Evolutionary conservation across 2,797 vertebrate species (phyloP).

Genomic region (Artibeus jamaicensis): DNA sequence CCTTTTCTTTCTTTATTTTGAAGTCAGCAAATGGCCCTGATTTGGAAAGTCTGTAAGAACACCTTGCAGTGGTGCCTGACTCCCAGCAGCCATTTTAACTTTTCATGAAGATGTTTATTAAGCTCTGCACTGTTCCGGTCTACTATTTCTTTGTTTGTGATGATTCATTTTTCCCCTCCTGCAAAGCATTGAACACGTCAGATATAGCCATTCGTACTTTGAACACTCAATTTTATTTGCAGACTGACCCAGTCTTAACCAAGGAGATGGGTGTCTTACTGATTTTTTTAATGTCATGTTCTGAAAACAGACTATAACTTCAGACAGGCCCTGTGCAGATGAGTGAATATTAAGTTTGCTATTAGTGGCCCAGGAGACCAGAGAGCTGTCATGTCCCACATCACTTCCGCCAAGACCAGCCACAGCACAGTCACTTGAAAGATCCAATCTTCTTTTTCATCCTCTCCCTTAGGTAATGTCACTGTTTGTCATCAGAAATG

Average conservation of each 20-base stretch:
- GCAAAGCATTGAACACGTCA: conserved; percentile 42
- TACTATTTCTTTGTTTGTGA: conserved; percentile 56
- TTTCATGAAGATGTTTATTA: conserved; percentile 76
- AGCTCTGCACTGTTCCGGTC: conserved; percentile 27
- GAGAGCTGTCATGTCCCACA: background rate
- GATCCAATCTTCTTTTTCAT: background rate
- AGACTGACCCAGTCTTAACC: background rate
- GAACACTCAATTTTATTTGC: background rate
- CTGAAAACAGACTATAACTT: background rate
- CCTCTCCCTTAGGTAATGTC: background rate
- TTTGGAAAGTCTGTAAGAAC: conserved; percentile 44
- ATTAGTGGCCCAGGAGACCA: background rate
- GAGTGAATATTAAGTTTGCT: background rate
- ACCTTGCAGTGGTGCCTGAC: background rate
- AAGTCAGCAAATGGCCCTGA: conserved; percentile 63
- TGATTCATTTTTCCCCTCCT: conserved; percentile 44
- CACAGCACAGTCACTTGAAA: background rate
- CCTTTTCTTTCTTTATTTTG: conserved; percentile 51
- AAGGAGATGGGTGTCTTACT: background rate
- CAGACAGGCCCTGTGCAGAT: background rate
- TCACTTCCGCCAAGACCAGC: background rate
- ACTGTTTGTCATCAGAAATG: conserved; percentile 36
- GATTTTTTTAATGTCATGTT: background rate
- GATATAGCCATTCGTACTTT: conserved; percentile 19
- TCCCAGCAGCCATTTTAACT: conserved; percentile 57